Conservation (phyloP, 2,797 vertebrate genomes). For the Aeoliscus strigatus region DNA sequence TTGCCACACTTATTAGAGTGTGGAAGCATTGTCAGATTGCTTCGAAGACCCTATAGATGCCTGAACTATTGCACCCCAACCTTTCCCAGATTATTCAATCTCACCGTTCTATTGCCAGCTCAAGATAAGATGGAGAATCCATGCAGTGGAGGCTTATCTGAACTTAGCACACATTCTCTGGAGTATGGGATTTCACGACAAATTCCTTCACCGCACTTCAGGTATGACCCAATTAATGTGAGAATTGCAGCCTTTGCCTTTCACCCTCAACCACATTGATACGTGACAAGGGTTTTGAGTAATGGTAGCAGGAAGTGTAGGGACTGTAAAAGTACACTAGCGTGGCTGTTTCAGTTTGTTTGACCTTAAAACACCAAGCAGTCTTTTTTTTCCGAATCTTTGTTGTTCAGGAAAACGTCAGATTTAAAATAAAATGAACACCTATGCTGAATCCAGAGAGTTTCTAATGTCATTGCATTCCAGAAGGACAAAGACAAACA, state of each 20-base stretch:
- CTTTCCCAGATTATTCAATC: conserved; percentile 76
- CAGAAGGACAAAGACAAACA: too few species aligned
- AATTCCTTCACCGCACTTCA: conserved; percentile 64
- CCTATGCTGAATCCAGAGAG: too few species aligned
- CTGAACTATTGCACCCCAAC: conserved; percentile 74
- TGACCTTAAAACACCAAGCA: too few species aligned
- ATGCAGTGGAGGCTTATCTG: conserved; percentile 86
- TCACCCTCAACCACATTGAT: conserved; percentile 57
- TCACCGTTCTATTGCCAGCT: conserved; percentile 69
- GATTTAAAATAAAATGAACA: too few species aligned
- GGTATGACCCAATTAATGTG: conserved; percentile 79
- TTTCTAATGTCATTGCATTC: too few species aligned
- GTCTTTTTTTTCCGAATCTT: too few species aligned
- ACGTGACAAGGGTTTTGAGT: conserved; percentile 59
- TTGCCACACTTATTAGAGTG: conserved; percentile 61
- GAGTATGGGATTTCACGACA: conserved; percentile 74
- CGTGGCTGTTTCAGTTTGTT: conserved; percentile 7
- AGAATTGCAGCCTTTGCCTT: conserved; percentile 56
- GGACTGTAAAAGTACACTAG: conserved; percentile 34
- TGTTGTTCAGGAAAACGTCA: too few species aligned
- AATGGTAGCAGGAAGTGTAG: conserved; percentile 10
- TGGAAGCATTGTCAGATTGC: conserved; percentile 69
- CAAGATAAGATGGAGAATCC: conserved; percentile 80
- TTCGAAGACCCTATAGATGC: conserved; percentile 70
- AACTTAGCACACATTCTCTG: conserved; percentile 78